Evolutionary conservation across 2,888 invertebrate species (phyloP).

Genomic region (Volucella inanis): DNA sequence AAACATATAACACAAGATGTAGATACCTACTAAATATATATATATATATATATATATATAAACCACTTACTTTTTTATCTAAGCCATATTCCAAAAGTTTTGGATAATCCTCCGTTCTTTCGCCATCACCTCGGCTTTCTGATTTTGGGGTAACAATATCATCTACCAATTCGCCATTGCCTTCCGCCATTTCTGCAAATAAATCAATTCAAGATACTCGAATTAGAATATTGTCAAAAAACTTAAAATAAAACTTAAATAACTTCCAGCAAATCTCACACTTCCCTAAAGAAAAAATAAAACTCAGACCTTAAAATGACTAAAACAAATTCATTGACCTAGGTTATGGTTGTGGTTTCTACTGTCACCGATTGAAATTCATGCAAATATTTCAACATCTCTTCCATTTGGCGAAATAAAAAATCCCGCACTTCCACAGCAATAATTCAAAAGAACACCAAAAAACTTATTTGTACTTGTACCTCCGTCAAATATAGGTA

Average conservation of each 20-base stretch:
- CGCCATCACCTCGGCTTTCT: conserved; percentile 83
- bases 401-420: neutral
- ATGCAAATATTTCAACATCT: conserved; percentile 38
- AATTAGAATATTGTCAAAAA: neutral
- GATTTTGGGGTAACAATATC: conserved; percentile 82
- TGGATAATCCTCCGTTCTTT: conserved; percentile 93
- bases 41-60: too few relatives aligned
- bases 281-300: neutral
- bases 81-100: conserved; percentile 98
- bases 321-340: conserved; percentile 27
- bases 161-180: conserved; percentile 83
- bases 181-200: conserved; percentile 83
- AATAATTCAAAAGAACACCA: neutral
- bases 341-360: conserved; percentile 46
- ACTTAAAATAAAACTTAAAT: neutral
- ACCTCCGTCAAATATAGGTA: neutral
- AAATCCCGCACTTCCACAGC: conserved; percentile 16
- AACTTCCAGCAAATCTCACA: neutral
- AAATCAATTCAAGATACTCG: conserved; percentile 3
- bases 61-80: conserved; percentile 90
- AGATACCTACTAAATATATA: too few relatives aligned
- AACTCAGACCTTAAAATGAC: conserved; percentile 23
- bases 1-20: too few relatives aligned
- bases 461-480: neutral
- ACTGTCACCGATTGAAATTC: conserved; percentile 25